A percentile compares a stretch with the other conserved stretches of the same genome.
Conservation (phyloP, 2,113 vertebrate species). For the Helogale parvula region DNA sequence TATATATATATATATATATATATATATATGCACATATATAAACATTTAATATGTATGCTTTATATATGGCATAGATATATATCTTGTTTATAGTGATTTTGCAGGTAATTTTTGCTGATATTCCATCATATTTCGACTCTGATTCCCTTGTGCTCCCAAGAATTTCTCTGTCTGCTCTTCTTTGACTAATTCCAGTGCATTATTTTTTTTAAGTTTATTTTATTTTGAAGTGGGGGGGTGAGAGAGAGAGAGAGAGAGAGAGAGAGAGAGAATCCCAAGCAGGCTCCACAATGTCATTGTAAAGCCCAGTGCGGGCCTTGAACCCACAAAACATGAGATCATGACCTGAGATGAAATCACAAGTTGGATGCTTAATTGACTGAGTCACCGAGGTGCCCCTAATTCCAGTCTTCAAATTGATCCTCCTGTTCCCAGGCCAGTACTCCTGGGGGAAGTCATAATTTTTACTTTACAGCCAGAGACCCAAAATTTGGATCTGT, state of each 20-base stretch:
- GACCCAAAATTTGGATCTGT: neutral
- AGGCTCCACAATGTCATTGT: too few species aligned
- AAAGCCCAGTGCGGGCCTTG: too few species aligned
- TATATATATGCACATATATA: neutral
- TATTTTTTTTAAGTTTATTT: too few species aligned
- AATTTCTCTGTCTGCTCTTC: neutral
- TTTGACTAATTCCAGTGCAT: neutral
- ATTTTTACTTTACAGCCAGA: neutral
- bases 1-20: neutral
- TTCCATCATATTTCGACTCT: neutral
- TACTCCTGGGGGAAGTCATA: neutral
- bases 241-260: too few species aligned
- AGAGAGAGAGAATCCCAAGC: too few species aligned
- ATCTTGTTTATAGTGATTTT: neutral
- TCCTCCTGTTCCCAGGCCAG: neutral
- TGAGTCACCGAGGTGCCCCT: neutral
- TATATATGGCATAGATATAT: neutral
- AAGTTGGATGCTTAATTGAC: too few species aligned
- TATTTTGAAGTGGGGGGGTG: too few species aligned
- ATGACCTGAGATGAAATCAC: too few species aligned
- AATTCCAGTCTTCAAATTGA: neutral
- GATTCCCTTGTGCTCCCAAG: neutral
- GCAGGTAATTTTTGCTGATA: neutral
- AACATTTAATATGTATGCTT: neutral
- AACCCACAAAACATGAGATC: too few species aligned